These are phyloP conservation scores for Drosophila dunni DNA, from an alignment of 1,140 invertebrate species.

Conservation along the genomic window DNA sequence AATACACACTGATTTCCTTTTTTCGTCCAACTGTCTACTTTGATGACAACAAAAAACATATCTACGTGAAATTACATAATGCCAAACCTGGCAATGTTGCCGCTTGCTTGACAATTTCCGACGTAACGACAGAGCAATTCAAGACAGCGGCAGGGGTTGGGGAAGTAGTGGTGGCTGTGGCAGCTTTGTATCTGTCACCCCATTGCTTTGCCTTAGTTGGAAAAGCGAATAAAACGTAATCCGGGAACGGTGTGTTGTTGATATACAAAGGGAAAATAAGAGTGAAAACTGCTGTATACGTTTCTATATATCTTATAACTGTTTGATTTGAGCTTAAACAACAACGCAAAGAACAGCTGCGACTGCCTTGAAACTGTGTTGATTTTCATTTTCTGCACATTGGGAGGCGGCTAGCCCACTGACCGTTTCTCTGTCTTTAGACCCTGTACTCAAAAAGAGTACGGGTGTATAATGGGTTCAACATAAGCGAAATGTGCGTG, in stretches of 20 bases:
- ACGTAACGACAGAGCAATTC: conserved; percentile 67
- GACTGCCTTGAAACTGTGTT: conserved; percentile 51
- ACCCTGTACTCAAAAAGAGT: no score
- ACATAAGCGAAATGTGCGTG: no score
- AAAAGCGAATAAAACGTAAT: conserved; percentile 73
- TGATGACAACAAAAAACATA: conserved; percentile 31
- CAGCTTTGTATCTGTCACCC: conserved; percentile 7
- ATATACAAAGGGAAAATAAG: conserved; percentile 9
- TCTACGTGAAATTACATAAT: conserved; percentile 66
- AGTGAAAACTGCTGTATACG: conserved; percentile 30
- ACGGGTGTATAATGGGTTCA: no score
- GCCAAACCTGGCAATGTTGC: conserved; percentile 39
- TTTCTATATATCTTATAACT: conserved; percentile 54
- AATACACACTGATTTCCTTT: conserved; percentile 8
- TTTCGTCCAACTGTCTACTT: conserved; percentile 2
- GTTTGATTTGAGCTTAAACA: conserved; percentile 33
- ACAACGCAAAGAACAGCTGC: conserved; percentile 56
- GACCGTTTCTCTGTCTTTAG: conserved; percentile 50
- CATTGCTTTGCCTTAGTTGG: conserved; percentile 2
- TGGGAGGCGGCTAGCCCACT: conserved; percentile 52
- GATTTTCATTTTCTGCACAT: conserved; percentile 82
- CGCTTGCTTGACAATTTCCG: conserved; percentile 74
- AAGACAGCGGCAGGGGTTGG: background rate
- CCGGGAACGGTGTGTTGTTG: conserved; percentile 60
- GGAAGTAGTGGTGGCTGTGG: conserved; percentile 3